phyloP scores from a whole-genome alignment of 30 jellyfish, hydroid and myxozoan genomes.

The Aurelia aurita complex sp. Pacific region DNA sequence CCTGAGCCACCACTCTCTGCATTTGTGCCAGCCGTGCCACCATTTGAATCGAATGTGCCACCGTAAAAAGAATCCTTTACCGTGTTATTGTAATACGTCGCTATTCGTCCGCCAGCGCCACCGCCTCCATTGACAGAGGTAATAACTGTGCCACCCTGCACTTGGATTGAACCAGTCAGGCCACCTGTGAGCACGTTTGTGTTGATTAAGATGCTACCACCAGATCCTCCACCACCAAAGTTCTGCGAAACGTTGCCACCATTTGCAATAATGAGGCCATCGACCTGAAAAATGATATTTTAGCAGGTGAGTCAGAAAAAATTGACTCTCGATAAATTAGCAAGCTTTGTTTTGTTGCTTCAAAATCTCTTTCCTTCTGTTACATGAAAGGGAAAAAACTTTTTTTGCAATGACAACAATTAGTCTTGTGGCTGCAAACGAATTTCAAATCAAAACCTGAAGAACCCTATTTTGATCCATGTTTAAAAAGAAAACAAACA shows the following conservation, averaged over 20 bases:
- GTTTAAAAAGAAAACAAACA: too few relatives aligned
- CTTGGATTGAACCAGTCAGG: conserved; percentile 60
- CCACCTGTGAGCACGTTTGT: conserved; percentile 57
- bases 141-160: conserved; percentile 52
- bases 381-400: too few relatives aligned
- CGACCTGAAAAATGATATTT: conserved; percentile 16
- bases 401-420: too few relatives aligned
- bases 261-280: conserved; percentile 40
- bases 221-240: conserved; percentile 77
- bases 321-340: too few relatives aligned
- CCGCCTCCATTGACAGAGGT: conserved; percentile 59
- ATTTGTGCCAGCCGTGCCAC: conserved; percentile 36
- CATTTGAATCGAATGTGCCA: conserved; percentile 63
- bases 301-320: too few relatives aligned
- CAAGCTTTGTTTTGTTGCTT: too few relatives aligned
- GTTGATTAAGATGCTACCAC: conserved; percentile 53
- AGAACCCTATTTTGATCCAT: too few relatives aligned
- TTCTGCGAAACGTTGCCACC: conserved; percentile 32
- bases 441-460: too few relatives aligned
- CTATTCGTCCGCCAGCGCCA: conserved; percentile 75
- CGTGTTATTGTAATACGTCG: conserved; percentile 61
- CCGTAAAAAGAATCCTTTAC: conserved; percentile 45
- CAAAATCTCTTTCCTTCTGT: too few relatives aligned
- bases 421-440: too few relatives aligned
- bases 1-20: conserved; percentile 65